phyloP scores from a whole-genome alignment of 2,797 vertebrate species.

The Neosilurus hyrtlii region DNA sequence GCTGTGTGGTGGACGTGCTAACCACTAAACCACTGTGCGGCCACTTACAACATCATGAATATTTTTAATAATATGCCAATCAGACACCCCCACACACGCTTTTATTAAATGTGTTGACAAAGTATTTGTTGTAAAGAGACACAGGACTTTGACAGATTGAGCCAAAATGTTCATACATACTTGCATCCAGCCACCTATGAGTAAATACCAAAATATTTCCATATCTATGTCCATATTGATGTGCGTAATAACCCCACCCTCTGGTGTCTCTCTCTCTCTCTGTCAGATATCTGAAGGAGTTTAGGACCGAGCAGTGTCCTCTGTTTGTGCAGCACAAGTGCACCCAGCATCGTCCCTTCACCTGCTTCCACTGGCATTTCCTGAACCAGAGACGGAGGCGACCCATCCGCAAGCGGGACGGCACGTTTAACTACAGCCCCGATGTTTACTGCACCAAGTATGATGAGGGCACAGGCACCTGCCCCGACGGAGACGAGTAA shows the following conservation, averaged over 20 bases:
- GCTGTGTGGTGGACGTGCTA: too few species aligned
- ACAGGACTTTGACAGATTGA: neutral
- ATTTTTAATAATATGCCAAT: neutral
- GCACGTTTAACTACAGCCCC: constrained; percentile 98
- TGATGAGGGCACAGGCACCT: constrained; percentile 93
- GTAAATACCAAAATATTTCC: neutral
- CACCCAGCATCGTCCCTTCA: constrained; percentile 94
- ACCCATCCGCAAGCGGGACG: constrained; percentile 91
- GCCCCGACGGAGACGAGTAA: constrained; percentile 97
- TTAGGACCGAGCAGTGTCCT: constrained; percentile 96
- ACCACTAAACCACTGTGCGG: too few species aligned
- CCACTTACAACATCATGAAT: too few species aligned
- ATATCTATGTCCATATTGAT: neutral
- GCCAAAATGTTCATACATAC: neutral
- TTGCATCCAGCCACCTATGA: neutral
- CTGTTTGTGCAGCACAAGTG: constrained; percentile 99
- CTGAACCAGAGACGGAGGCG: constrained; percentile 94
- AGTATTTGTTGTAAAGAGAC: neutral
- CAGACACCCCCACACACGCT: neutral
- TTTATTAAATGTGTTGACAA: neutral
- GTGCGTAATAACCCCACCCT: neutral
- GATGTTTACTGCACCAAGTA: constrained; percentile 98
- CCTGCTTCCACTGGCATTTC: constrained; percentile 99
- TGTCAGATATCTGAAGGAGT: constrained; percentile 95
- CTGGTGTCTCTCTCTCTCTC: constrained; percentile 1